phyloP scores from a whole-genome alignment of 2,888 invertebrate genomes.

The Ganaspis brasiliensis region DNA sequence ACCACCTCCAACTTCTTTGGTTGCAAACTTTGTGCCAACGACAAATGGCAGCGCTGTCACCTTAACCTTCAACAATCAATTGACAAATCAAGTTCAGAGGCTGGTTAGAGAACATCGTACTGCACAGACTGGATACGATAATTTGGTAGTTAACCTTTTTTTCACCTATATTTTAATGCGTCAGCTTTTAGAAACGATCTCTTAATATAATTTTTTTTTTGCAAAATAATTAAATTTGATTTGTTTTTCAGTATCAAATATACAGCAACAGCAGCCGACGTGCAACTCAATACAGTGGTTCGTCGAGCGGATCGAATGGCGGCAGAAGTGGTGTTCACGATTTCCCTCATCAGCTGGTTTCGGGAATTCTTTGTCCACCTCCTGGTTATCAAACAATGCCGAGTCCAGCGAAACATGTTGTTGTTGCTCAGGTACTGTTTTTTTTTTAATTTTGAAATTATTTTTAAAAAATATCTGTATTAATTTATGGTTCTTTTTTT shows the following conservation, averaged over 20 bases:
- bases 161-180: too few species aligned
- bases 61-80: conserved; percentile 95
- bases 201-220: too few species aligned
- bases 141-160: conserved; percentile 82
- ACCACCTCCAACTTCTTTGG: conserved; percentile 84
- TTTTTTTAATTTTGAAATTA: conserved; percentile 38
- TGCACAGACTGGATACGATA: conserved; percentile 86
- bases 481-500: too few species aligned
- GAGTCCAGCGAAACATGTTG: conserved; percentile 87
- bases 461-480: conserved; percentile 20
- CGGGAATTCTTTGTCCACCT: conserved; percentile 94
- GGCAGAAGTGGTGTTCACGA: conserved; percentile 83
- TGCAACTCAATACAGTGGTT: conserved; percentile 83
- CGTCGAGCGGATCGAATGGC: conserved; percentile 82
- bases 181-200: too few species aligned
- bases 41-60: conserved; percentile 92
- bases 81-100: conserved; percentile 88
- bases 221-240: not conserved
- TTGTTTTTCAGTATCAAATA: conserved; percentile 87
- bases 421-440: conserved; percentile 82
- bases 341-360: conserved; percentile 95
- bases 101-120: conserved; percentile 87
- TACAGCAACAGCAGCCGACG: conserved; percentile 86
- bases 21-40: conserved; percentile 89
- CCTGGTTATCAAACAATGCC: conserved; percentile 92